Base-by-base conservation (phyloP, 2,113 vertebrate species). In the Eptatretus burgeri region DNA sequence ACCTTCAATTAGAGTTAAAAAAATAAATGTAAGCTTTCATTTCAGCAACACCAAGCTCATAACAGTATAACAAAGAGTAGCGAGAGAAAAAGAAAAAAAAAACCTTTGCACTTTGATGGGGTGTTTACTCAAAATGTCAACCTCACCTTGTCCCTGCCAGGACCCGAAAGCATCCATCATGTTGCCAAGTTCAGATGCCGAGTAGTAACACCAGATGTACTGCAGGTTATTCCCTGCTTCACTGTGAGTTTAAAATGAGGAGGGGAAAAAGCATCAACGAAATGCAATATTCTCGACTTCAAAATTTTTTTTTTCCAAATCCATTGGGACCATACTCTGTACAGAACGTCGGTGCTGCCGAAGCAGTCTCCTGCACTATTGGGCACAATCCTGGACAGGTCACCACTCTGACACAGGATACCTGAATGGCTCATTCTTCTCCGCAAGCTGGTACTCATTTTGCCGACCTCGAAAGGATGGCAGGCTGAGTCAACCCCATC, bases 161-260 rank as follows among this genome's bases (percentile, higher is more conserved):
- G 70, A 64, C 20, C 74, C 65, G 1, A 79, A 80, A 65, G 75
- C 75, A 69, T 80, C 76, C 75, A 78, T 76, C 71, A 77, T 75
- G 68, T 71, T 74, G 70, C 73, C 76, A 72, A 81, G 18, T 62
- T 80, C 77, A 49, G 70, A 66, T 51, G 65, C 75, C 50, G 77
- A 76, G 65, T 78, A 80, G 67, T 76, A 79, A 69, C 78, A 80
- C 77, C 77, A 77, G 53, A 81, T 77, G 64, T 78, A 80, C 2
- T 79, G 77, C 51, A 76, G 41, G 2, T 78, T 79, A 70, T 76
- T 77, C 67, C 76, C 77, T n/a, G 75, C 77, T 71, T 79, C 75
- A 70, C 77, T 81, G 72, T 41, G 27, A 41, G 27, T 41, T 41
- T 41, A 41, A 41, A 41, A 41, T 41, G 27, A 41, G 27, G 27